Base-by-base conservation (phyloP, 2,888 invertebrate genomes). In the Thecocarcelia acutangulata region DNA sequence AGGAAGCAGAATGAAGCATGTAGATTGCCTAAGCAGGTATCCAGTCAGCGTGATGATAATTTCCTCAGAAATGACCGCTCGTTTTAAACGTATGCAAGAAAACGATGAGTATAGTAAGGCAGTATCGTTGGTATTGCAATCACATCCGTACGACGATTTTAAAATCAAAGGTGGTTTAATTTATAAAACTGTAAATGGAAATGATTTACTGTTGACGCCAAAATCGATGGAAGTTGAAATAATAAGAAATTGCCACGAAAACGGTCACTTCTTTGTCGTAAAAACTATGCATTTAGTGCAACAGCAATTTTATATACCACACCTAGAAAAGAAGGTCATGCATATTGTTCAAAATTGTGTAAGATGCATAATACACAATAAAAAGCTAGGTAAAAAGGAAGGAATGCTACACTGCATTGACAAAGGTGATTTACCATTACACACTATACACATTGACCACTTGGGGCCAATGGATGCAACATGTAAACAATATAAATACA, bases 161-260 rank as follows among this genome's bases (percentile, higher is more conserved):
- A 72, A 74, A 50, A 3, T 70, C 19, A 76, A 76, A 63, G 61
- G 69, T 24, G 44, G 69, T 19, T 28, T 83, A 19, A 19, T 82
- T 8, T 81, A 80, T 44, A 82, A 79, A 54, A 48, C 72, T n/a
- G 73, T 82, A 3, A 19, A 61, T 44, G 79, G 74, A 4, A 58
- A 64, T 15, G 79, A 82, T 69, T 66, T 85, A 12, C 44, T 85
- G 6, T 80, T 84, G 1, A 70, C 84, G 12, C 73, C 73, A 48
- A 73, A 63, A 33, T 24, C 28, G 6, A 52, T 63, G 52, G 54
- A 63, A 37, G n/a, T 17, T 8, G 80, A 83, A 77, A 75, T 84
- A 33, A 80, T 84, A 12, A 69, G 21, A 59, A 79, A 46, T 28
- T 56, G 58, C 19, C 76, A 85, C 40, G 58, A 78, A 48, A 80